Evolutionary conservation across 2,888 invertebrate genomes (phyloP).

Genomic region (Coremacera marginata): DNA sequence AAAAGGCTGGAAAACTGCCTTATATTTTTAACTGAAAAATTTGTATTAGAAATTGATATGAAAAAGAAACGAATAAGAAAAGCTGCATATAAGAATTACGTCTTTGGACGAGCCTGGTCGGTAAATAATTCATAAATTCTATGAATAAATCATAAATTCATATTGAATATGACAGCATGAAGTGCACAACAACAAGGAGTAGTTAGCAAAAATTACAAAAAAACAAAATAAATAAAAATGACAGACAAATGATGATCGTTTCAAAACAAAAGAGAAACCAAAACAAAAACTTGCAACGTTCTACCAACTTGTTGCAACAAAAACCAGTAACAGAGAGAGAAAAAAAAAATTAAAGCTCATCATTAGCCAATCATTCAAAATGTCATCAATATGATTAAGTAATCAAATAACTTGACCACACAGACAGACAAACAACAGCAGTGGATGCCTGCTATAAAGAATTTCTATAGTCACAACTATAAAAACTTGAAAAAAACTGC

Average conservation of each 20-base stretch:
- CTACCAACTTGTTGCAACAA: neutral
- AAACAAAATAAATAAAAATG: too few relatives aligned
- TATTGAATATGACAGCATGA: slow-evolving; percentile 3
- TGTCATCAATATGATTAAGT: slow-evolving; percentile 58
- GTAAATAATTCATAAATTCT: slow-evolving; percentile 19
- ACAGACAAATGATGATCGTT: neutral
- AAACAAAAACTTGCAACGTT: neutral
- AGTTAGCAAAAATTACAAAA: neutral
- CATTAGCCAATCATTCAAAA: slow-evolving; percentile 45
- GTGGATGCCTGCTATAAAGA: neutral
- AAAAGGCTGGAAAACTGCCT: too few relatives aligned
- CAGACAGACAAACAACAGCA: slow-evolving; percentile 40
- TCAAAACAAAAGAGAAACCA: neutral
- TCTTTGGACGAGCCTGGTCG: neutral
- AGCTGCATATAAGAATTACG: neutral
- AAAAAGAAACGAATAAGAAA: neutral
- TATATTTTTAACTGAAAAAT: too few relatives aligned
- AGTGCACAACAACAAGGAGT: neutral
- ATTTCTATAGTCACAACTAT: neutral
- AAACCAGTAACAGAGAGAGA: neutral
- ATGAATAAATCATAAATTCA: slow-evolving; percentile 24
- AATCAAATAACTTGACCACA: slow-evolving; percentile 61
- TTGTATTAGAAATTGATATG: too few relatives aligned
- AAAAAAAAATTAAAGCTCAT: slow-evolving; percentile 50
- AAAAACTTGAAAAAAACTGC: neutral